A percentile compares a stretch with the other conserved stretches of the same genome.
phyloP scores from a whole-genome alignment of 37 sponge, comb jelly and placozoan genomes.

The Amphimedon queenslandica region DNA sequence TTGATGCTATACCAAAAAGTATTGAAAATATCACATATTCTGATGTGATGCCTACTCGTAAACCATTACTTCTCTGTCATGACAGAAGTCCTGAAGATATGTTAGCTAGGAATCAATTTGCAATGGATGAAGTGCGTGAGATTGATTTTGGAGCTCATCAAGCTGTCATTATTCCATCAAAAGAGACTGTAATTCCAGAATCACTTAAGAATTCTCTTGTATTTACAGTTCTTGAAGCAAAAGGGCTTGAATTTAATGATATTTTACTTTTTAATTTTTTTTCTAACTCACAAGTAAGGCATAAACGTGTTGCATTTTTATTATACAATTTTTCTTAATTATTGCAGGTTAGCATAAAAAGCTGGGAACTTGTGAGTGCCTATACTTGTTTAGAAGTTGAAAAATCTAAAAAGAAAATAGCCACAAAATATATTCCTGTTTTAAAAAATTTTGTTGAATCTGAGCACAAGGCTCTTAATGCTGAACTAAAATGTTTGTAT shows the following conservation, averaged over 20 bases:
- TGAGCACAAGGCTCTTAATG: conserved; percentile 50
- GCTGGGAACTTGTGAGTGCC: background rate
- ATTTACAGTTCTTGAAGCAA: conserved; percentile 34
- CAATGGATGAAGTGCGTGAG: background rate
- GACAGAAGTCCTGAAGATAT: background rate
- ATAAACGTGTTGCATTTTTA: background rate
- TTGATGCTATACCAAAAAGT: conserved; percentile 41
- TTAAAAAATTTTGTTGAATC: background rate
- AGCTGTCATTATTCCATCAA: conserved; percentile 29
- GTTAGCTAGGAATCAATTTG: background rate
- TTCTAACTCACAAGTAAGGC: conserved; percentile 20
- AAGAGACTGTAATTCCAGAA: conserved; percentile 26
- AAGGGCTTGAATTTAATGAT: conserved; percentile 35
- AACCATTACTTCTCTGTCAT: background rate
- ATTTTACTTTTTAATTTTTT: conserved; percentile 34
- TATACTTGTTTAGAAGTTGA: background rate
- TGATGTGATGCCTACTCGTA: background rate
- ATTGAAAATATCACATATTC: background rate
- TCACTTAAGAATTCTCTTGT: conserved; percentile 4
- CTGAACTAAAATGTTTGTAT: conserved; percentile 80
- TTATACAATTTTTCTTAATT: background rate
- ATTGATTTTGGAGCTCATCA: conserved; percentile 42
- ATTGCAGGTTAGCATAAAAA: background rate
- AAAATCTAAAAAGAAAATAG: background rate
- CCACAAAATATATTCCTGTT: background rate